Percentiles rank a stretch among this genome's conserved stretches.
These are phyloP conservation scores for Gambusia holbrooki DNA, from an alignment of 2,113 vertebrate species.

Conservation along the genomic window DNA sequence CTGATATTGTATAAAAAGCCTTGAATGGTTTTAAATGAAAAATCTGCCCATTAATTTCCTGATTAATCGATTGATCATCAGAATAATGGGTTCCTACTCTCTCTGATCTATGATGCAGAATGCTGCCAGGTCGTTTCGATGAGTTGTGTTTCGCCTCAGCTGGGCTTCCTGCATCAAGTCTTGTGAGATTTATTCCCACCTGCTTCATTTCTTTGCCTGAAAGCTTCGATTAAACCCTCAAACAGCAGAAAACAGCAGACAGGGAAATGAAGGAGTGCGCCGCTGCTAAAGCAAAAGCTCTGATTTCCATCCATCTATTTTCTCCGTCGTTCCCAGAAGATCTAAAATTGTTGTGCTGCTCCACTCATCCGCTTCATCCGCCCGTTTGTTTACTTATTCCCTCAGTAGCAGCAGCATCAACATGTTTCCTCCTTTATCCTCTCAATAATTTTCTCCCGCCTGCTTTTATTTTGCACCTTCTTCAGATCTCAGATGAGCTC, in stretches of 20 bases:
- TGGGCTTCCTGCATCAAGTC: slow-evolving; percentile 15
- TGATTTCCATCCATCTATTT: slow-evolving; percentile 37
- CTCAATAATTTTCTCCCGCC: slow-evolving; percentile 29
- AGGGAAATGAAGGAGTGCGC: slow-evolving; percentile 6
- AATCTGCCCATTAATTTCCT: no score
- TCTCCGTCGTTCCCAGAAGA: slow-evolving; percentile 57
- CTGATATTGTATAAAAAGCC: no score
- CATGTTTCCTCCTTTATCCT: slow-evolving; percentile 35
- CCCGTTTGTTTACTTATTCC: slow-evolving; percentile 69
- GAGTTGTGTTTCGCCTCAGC: slow-evolving; percentile 44
- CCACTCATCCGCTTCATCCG: slow-evolving; percentile 61
- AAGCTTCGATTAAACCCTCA: slow-evolving; percentile 60
- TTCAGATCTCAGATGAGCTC: slow-evolving; percentile 5
- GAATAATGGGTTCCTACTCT: background rate
- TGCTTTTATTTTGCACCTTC: slow-evolving; percentile 23
- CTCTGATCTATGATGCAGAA: background rate
- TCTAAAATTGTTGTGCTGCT: slow-evolving; percentile 33
- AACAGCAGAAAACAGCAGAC: slow-evolving; percentile 34
- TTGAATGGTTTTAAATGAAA: no score
- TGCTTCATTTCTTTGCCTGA: slow-evolving; percentile 53
- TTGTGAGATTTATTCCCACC: slow-evolving; percentile 50
- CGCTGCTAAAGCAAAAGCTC: slow-evolving; percentile 17
- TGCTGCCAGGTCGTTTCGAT: slow-evolving; percentile 18
- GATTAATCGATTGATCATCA: no score
- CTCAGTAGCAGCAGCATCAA: slow-evolving; percentile 54